phyloP scores from a whole-genome alignment of 2,113 vertebrate genomes.

The Anguilla japonica region DNA sequence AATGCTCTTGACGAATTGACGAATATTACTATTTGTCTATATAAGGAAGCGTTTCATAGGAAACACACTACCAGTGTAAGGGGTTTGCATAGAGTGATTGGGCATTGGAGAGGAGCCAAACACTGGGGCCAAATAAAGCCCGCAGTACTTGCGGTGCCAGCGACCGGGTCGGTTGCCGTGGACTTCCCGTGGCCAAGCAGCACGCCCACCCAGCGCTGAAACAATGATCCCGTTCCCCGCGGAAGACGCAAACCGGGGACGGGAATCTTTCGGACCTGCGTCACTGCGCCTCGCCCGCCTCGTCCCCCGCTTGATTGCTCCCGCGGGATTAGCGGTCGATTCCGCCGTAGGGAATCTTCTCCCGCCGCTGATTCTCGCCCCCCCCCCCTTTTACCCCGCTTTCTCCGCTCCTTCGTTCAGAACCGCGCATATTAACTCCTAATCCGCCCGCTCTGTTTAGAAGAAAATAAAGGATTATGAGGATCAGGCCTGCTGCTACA shows the following conservation, averaged over 20 bases:
- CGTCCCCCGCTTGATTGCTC: constrained; percentile 7
- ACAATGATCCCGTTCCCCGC: neutral
- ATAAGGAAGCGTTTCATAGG: neutral
- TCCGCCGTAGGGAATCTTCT: neutral
- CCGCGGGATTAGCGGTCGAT: neutral
- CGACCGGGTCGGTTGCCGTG: neutral
- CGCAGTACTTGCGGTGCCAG: neutral
- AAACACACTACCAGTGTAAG: neutral
- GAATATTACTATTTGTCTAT: too few relatives aligned
- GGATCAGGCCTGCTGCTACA: neutral
- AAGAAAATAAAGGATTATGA: constrained; percentile 22
- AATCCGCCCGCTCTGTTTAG: constrained; percentile 1
- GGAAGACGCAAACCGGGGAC: neutral
- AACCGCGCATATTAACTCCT: neutral
- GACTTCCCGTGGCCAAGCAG: too few relatives aligned
- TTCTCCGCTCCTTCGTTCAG: neutral
- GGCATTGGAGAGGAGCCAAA: neutral
- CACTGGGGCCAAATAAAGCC: neutral
- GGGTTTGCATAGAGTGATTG: neutral
- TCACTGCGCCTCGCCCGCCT: neutral
- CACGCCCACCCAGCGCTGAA: neutral
- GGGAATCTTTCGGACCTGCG: constrained; percentile 3
- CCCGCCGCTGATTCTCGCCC: neutral
- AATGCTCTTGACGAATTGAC: too few relatives aligned
- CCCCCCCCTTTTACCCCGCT: neutral